Conservation (phyloP, 2,888 invertebrate species). For the Tipula unca region DNA sequence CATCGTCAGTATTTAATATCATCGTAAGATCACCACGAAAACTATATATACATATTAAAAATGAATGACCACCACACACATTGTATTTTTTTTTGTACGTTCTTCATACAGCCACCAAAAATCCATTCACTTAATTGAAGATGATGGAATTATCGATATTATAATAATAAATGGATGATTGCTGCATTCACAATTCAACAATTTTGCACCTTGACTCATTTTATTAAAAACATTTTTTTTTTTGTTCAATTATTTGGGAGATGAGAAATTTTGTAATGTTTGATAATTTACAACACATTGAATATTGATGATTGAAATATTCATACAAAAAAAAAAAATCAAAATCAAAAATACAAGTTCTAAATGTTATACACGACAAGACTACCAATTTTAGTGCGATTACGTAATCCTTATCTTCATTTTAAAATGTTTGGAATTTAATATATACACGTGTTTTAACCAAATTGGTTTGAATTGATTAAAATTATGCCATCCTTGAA, state of each 20-base stretch:
- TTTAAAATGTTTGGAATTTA: not conserved
- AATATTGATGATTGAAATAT: not conserved
- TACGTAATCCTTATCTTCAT: not conserved
- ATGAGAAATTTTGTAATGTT: not conserved
- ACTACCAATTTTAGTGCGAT: not conserved
- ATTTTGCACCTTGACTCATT: not conserved
- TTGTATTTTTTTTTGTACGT: not conserved
- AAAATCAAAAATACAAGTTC: not conserved
- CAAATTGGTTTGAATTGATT: too few species aligned
- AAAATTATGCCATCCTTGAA: too few species aligned
- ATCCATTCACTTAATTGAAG: slow-evolving; percentile 8
- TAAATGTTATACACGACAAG: not conserved
- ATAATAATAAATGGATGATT: not conserved
- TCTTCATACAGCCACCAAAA: not conserved
- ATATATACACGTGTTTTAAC: not conserved
- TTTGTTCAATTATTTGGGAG: not conserved
- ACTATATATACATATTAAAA: not conserved
- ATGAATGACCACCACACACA: not conserved
- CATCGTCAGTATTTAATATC: not conserved
- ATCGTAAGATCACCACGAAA: not conserved
- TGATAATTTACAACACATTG: not conserved
- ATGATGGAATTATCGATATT: not conserved
- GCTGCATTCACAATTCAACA: not conserved
- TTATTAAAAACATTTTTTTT: not conserved
- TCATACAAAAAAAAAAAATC: not conserved